Base-by-base conservation (phyloP, 2,797 vertebrate species). In the Siniperca undulata region DNA sequence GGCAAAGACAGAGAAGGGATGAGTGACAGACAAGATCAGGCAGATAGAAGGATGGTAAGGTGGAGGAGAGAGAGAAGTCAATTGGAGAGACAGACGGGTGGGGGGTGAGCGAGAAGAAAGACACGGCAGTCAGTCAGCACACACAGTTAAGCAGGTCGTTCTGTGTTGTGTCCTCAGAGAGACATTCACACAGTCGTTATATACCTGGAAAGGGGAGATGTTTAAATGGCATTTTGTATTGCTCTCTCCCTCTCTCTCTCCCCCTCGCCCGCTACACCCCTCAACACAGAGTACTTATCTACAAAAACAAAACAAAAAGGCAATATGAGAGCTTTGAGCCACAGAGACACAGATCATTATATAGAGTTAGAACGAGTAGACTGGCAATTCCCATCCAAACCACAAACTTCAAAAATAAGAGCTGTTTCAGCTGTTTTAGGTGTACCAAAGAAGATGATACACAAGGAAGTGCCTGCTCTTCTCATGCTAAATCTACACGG, bases 251-350 rank as follows among this genome's bases (percentile, higher is more conserved):
- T 62, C 90, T 76, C 84, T 92, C 90, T 94, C 94, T 92, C 91
- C 86, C 94, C 93, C 94, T 94, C 91, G 91, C 95, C 93, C 80
- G 94, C 95, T 95, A 95, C 95, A 94, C 94, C 95, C 95, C 95
- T 96, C 95, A 96, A 96, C 95, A 96, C 95, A 96, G 95, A 95
- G 95, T 96, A 96, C 96, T 97, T 96, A 96, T 96, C 95, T 96
- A 96, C 88, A 93, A 95, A 92, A 96, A 96, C 94, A 96, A 94
- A 95, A 94, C 90, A 95, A 94, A 90, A 94, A 91, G 83, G 88
- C 90, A 92, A 90, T 80, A 92, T 94, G 94, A 94, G 88, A 90
- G 93, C 91, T 89, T 91, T 90, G 86, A 94, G 93, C 90, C 90
- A 93, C 95, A 94, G 87, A 76, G 91, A 95, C 92, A 95, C 84